Base-by-base conservation (phyloP, 2,113 vertebrate genomes). In the Cinclus cinclus region DNA sequence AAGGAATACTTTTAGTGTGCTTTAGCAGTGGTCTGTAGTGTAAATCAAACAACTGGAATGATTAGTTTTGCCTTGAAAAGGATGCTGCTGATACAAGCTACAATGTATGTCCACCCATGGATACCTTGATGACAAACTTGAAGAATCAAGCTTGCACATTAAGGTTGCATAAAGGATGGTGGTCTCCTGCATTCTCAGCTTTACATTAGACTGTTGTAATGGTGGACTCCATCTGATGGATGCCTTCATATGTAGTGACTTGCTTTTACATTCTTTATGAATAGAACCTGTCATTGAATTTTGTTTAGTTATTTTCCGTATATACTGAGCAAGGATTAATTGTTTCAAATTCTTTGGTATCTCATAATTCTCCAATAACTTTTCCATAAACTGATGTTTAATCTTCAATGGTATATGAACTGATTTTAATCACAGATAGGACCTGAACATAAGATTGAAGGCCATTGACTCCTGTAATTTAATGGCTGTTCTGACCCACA, bases 41-140 rank as follows among this genome's bases (percentile, higher is more conserved):
- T 69, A 60, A 82, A 63, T 63, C 24, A 41, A 64, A 87, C 47
- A 82, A 64, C 23, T 60, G 7, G 31, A 82, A 68, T 53, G 17
- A 49, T 59, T 39, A 44, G 25, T 87, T 85, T 79, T 87, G 47
- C 6, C 33, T 83, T 83, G 59, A n/a, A 79, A 85, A 74, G 14
- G 8, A 13, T 0, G 1, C n/a, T 85, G 33, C 33, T 78, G 24
- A 37, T 28, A n/a, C 2, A 60, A 79, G 33, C 21, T 59, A 12
- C 33, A 4, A 23, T 39, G 3, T 59, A 4, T 46, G 41, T 42
- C 20, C 11, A 19, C 6, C 8, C 11, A 7, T 22, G 0, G 1
- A n/a, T 35, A n/a, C 0, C 2, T 21, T 47, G n/a, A 62, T 70
- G 41, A 31, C 9, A 59, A 7, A 41, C 19, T 76, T 92, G 37